Evolutionary conservation across 2,797 vertebrate species (phyloP).

Genomic region (Chelmon rostratus): DNA sequence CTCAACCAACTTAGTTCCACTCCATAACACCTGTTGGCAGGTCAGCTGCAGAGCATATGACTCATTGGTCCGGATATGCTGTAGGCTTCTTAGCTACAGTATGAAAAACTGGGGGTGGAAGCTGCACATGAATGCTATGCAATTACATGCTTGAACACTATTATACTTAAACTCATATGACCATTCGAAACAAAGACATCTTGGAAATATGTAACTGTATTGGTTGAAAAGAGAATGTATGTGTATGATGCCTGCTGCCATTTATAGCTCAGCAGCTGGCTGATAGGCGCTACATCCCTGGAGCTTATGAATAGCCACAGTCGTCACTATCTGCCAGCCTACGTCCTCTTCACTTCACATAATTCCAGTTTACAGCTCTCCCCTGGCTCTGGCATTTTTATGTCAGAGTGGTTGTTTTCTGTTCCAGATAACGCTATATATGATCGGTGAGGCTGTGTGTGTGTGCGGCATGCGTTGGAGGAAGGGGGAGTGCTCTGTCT

Average conservation of each 20-base stretch:
- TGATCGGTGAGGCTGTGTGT: constrained; percentile 26
- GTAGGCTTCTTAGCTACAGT: background rate
- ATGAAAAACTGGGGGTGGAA: background rate
- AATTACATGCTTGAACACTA: background rate
- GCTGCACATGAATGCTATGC: background rate
- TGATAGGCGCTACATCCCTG: constrained; percentile 47
- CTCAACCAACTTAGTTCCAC: no score
- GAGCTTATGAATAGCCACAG: constrained; percentile 60
- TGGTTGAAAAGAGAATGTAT: constrained; percentile 24
- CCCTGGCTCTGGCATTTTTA: constrained; percentile 40
- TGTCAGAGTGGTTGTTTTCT: constrained; percentile 30
- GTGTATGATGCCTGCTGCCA: constrained; percentile 43
- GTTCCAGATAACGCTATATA: constrained; percentile 27
- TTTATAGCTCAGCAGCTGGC: constrained; percentile 64
- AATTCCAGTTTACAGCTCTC: constrained; percentile 55
- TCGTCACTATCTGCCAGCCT: constrained; percentile 38
- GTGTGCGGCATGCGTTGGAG: constrained; percentile 10
- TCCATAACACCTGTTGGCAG: background rate
- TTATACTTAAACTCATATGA: background rate
- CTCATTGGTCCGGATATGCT: background rate
- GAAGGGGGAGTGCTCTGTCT: background rate
- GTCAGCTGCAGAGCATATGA: background rate
- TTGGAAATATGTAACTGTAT: background rate
- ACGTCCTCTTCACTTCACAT: constrained; percentile 41
- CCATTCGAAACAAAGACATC: background rate